Base-by-base conservation (phyloP, 2,888 invertebrate genomes). In the Stenoptilia bipunctidactyla region DNA sequence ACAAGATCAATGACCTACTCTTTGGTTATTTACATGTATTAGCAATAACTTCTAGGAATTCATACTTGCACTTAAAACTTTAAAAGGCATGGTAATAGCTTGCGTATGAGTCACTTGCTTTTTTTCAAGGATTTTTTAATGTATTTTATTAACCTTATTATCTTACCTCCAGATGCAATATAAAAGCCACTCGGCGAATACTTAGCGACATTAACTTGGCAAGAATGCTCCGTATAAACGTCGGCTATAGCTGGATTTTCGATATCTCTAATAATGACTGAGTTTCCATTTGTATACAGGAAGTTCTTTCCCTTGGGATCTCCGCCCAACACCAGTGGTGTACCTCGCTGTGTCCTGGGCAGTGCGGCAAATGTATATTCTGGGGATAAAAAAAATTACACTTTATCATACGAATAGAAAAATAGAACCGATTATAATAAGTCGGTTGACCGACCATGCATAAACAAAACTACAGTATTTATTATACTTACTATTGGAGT, bases 161-260 rank as follows among this genome's bases (percentile, higher is more conserved):
- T 20, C 72, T 86, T 86, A 96, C 96, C 97, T 84, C 96, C 98
- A 49, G 98, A 99, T 34, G 97, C 96, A 60, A 99, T 98, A 77
- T 99, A 99, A 83, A 95, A 98, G 50, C 98, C 96, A 74, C 95
- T 96, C 6, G 98, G 98, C 15, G 98, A 96, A 76, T 97, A 98
- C 77, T 98, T 98, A 44, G 99, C 99, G 43, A 98, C 97, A 67
- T 95, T 97, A 2, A 97, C 96, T 61, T 91, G 89, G 61, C 93
- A 92, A 37, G 97, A 94, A 82, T 99, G 99, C 76, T 99, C 97
- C 2, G 98, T 97, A 77, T 99, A 99, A 49, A 98, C 90, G 71
- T 99, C 98, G 45, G 95, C 88, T 52, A 95, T 91, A 13, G 94
- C 91, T 49, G 98, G 96, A 82, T 98, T 92, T 92, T 96, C 94